Evolutionary conservation across 2,888 invertebrate genomes (phyloP).

Genomic region (Macrostomum cliftonense): DNA sequence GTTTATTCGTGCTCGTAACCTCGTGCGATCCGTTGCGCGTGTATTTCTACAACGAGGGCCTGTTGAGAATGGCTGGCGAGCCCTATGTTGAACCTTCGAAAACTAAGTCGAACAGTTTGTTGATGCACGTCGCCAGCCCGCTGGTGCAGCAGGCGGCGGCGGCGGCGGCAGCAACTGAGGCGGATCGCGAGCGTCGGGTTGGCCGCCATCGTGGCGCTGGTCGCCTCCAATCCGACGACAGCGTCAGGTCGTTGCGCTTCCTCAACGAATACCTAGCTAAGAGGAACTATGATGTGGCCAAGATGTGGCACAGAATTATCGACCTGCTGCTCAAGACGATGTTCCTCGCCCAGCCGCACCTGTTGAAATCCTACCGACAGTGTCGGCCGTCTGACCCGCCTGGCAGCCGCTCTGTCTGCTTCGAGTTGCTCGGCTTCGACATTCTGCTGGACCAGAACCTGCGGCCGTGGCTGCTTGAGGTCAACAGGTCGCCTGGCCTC

Average conservation of each 20-base stretch:
- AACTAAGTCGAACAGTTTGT: constrained; percentile 23
- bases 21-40: constrained; percentile 36
- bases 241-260: constrained; percentile 31
- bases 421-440: constrained; percentile 36
- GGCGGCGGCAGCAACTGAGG: no score
- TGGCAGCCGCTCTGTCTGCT: constrained; percentile 33
- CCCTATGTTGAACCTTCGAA: constrained; percentile 30
- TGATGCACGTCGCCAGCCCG: constrained; percentile 37
- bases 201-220: constrained; percentile 24
- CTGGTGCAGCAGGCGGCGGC: constrained; percentile 31
- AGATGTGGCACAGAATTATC: constrained; percentile 32
- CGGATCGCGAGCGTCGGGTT: constrained; percentile 29
- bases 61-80: constrained; percentile 34
- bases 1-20: constrained; percentile 35
- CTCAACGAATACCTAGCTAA: constrained; percentile 31
- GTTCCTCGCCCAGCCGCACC: constrained; percentile 31
- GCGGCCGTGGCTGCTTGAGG: constrained; percentile 36
- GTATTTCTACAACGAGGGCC: constrained; percentile 35
- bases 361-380: constrained; percentile 34
- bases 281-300: constrained; percentile 27
- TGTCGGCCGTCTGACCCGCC: constrained; percentile 32
- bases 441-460: constrained; percentile 32
- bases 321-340: constrained; percentile 34
- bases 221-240: constrained; percentile 23
- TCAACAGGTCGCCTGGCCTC: constrained; percentile 36